A percentile compares a stretch with the other conserved stretches of the same genome.
Evolutionary conservation across 2,888 invertebrate genomes (phyloP).

Genomic region (Lasioglossum oenotherae): DNA sequence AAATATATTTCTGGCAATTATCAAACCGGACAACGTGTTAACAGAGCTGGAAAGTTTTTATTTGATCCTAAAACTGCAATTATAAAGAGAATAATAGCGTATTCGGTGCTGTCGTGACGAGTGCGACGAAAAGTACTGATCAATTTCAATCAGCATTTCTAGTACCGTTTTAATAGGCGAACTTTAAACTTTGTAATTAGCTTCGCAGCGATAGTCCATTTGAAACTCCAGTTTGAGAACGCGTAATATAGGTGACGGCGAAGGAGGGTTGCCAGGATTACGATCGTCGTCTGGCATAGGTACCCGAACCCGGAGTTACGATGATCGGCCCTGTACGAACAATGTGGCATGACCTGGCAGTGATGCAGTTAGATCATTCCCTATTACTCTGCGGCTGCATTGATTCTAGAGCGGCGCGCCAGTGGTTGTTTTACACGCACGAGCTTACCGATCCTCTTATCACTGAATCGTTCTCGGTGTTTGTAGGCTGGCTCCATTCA

Average conservation of each 20-base stretch:
- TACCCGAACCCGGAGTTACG: conserved; percentile 59
- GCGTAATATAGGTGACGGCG: conserved; percentile 28
- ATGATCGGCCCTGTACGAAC: conserved; percentile 58
- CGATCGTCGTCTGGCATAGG: conserved; percentile 46
- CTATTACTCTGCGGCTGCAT: conserved; percentile 54
- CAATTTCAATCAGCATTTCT: neutral
- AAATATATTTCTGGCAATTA: neutral
- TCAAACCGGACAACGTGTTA: neutral
- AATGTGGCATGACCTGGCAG: conserved; percentile 58
- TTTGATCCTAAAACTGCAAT: neutral
- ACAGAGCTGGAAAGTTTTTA: neutral
- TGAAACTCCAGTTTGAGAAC: conserved; percentile 41
- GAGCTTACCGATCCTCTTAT: conserved; percentile 15
- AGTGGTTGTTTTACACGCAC: conserved; percentile 43
- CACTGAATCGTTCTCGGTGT: conserved; percentile 1
- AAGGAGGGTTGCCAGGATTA: conserved; percentile 49
- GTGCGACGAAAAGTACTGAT: neutral
- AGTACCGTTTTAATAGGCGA: neutral
- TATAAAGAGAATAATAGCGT: neutral
- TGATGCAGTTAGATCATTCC: conserved; percentile 65
- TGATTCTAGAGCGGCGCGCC: conserved; percentile 49
- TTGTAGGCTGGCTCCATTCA: neutral
- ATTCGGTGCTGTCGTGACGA: neutral
- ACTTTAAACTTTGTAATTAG: neutral
- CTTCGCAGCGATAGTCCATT: neutral